Evolutionary conservation across 23 tunicate species (phyloP).

Genomic region (Botrylloides violaceus): DNA sequence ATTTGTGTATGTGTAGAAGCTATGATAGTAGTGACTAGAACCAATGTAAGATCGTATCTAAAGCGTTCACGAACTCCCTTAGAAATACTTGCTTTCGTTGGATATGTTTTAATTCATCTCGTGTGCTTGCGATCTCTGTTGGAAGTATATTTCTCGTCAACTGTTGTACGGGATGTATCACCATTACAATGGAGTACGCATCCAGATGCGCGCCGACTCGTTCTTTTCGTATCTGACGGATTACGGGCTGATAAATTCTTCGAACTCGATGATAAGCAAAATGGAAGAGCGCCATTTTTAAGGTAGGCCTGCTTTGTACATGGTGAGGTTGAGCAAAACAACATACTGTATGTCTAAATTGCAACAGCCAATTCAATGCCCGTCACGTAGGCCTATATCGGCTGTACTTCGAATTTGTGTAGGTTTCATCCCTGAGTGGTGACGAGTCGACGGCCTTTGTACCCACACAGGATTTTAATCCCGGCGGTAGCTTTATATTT

Average conservation of each 20-base stretch:
- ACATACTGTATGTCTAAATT: too few species aligned
- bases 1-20: too few species aligned
- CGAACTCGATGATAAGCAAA: conserved; percentile 2
- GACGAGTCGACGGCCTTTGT: too few species aligned
- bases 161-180: background rate
- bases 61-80: background rate
- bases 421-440: too few species aligned
- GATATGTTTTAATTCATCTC: background rate
- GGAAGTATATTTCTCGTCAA: conserved; percentile 19
- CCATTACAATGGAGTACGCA: conserved; percentile 5
- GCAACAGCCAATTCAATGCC: background rate
- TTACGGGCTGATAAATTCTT: conserved; percentile 19
- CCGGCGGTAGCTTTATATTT: too few species aligned
- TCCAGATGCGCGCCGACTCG: conserved; percentile 3
- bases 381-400: background rate
- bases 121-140: background rate
- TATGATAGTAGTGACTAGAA: background rate
- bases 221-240: conserved; percentile 19
- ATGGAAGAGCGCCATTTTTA: conserved; percentile 11
- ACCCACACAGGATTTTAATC: too few species aligned
- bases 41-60: background rate
- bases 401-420: background rate
- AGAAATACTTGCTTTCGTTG: background rate
- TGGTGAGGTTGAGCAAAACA: background rate
- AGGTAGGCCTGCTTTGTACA: background rate